Evolutionary conservation across 1,140 invertebrate genomes (phyloP), one percentile per base, ranked within the genome.

Genomic region (Berghia stephanieae): DNA sequence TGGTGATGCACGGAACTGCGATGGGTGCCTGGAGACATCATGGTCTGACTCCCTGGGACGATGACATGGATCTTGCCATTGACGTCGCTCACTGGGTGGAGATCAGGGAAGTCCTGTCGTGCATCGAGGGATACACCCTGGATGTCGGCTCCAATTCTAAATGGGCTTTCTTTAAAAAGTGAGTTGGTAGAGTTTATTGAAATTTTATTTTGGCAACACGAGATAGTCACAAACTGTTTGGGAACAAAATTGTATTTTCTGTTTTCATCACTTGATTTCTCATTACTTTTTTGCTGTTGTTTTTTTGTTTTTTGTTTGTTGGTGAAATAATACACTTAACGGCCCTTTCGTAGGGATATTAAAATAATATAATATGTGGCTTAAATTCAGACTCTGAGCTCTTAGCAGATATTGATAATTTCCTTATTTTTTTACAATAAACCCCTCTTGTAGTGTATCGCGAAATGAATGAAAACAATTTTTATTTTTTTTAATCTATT

Each of bases 1-100:
- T 68, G 27, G 1, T 68, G 36, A 38, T 68, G 38, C 66, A 68
- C 27, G 69, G 69, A 27, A 46, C 69, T 5, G 43, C 46, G 2
- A 71, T 71, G 42, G 69, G 69, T 21, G 69, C 46, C 18, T 52
- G 46, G 43, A 71, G 69, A 49, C 69, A 71, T 34, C 69, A 52
- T 31, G 69, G 69, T 24, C 4, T 71, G 10, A 71, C 46, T 3
- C 69, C 69, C 27, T 71, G 69, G 69, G 69, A 71, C 38, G 69
- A 71, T n/a, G 69, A 71, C 69, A 71, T 71, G 13, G 69, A 71
- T 44, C 44, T 71, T 49, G 69, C 42, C 10, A 27, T 71, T 6
- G n/a, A 71, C n/a, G 69, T 49, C 69, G 31, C 21, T 24, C 42
- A 71, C 69, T 71, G 69, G 69, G 13, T 71, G 42, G 24, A 52